Evolutionary conservation across 1,140 invertebrate species (phyloP).

Genomic region (Heliconius congener): DNA sequence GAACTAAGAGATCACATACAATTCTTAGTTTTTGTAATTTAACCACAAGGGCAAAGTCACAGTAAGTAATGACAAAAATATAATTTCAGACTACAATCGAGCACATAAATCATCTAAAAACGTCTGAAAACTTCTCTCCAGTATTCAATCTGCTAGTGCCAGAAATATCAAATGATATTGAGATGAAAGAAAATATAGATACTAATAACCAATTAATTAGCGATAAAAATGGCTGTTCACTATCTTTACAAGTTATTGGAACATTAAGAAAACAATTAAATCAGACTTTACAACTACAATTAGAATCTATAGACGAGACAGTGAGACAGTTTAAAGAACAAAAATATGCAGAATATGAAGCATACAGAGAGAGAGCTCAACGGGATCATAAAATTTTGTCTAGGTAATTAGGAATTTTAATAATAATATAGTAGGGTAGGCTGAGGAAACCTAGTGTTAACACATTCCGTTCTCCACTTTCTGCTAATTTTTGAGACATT

Average conservation of each 20-base stretch:
- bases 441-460: too few species aligned
- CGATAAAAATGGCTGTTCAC: constrained; percentile 55
- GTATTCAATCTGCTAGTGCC: constrained; percentile 75
- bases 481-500: too few species aligned
- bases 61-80: constrained; percentile 12
- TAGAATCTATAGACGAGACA: constrained; percentile 75
- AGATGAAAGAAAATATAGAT: constrained; percentile 76
- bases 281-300: constrained; percentile 65
- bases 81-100: constrained; percentile 67
- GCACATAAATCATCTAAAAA: constrained; percentile 65
- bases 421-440: too few species aligned
- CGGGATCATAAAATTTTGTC: constrained; percentile 78
- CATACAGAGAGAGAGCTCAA: constrained; percentile 75
- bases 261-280: constrained; percentile 71
- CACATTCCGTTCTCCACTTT: too few species aligned
- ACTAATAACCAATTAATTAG: constrained; percentile 63
- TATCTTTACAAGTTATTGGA: constrained; percentile 59
- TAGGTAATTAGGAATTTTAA: constrained; percentile 51
- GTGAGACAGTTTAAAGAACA: constrained; percentile 76
- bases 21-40: too few species aligned
- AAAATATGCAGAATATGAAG: constrained; percentile 78
- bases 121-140: constrained; percentile 70
- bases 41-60: too few species aligned
- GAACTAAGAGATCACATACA: too few species aligned
- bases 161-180: constrained; percentile 66